These are phyloP conservation scores for Brenthis daphne DNA, from an alignment of 2,888 invertebrate genomes.

Conservation along the genomic window DNA sequence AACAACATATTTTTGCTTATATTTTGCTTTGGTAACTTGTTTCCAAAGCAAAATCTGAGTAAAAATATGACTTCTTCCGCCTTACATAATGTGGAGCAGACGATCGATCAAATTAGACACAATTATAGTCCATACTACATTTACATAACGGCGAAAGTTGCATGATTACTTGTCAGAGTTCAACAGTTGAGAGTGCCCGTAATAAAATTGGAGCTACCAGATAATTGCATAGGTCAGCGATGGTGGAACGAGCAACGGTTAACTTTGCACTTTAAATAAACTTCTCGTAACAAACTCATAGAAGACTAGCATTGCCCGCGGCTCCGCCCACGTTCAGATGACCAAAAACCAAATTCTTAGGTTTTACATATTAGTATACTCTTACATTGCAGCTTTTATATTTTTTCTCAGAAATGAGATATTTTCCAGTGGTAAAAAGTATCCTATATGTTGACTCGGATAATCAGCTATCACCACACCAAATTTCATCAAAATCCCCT, in stretches of 20 bases:
- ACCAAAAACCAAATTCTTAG: too few species aligned
- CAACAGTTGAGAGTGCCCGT: conserved; percentile 35
- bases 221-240: conserved; percentile 37
- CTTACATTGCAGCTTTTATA: too few species aligned
- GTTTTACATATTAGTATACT: too few species aligned
- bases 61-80: conserved; percentile 10
- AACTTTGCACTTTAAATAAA: not conserved
- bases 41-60: conserved; percentile 8
- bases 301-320: too few species aligned
- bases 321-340: too few species aligned
- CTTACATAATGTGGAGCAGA: conserved; percentile 9
- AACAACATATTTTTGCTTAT: too few species aligned
- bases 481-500: too few species aligned
- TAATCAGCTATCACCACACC: too few species aligned
- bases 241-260: conserved; percentile 4
- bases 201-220: conserved; percentile 34
- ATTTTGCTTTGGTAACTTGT: not conserved
- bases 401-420: too few species aligned
- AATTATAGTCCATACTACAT: conserved; percentile 23
- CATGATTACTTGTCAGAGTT: conserved; percentile 38
- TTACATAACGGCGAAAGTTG: conserved; percentile 39
- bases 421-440: too few species aligned
- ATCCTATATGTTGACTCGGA: too few species aligned
- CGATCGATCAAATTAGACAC: conserved; percentile 17
- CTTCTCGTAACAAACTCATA: too few species aligned